phyloP scores from a whole-genome alignment of 2,113 vertebrate genomes.

The Potamarius usumacintae region DNA sequence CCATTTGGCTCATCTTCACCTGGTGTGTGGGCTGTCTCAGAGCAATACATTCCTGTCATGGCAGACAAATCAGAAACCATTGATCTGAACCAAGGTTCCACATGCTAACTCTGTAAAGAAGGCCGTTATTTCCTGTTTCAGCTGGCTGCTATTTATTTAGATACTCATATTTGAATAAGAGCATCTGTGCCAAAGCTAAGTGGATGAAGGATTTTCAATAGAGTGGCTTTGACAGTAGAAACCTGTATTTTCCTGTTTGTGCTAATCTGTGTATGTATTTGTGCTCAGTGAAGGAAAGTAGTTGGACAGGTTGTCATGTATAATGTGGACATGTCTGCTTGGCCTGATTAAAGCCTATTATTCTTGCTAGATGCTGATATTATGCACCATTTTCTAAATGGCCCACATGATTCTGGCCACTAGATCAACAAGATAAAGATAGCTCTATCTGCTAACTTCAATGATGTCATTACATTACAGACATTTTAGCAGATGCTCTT shows the following conservation, averaged over 20 bases:
- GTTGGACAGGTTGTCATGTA: conserved; percentile 43
- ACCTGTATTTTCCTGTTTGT: neutral
- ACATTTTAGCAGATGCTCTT: too few species aligned
- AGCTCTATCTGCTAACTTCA: neutral
- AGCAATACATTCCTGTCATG: conserved; percentile 4
- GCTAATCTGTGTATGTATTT: conserved; percentile 29
- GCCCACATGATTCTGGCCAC: neutral
- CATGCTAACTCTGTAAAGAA: conserved; percentile 1
- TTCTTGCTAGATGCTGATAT: neutral
- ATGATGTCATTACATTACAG: too few species aligned
- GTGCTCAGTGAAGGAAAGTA: conserved; percentile 29
- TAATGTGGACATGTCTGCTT: conserved; percentile 33
- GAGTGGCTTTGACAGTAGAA: conserved; percentile 13
- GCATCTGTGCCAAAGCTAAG: neutral
- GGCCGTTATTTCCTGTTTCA: conserved; percentile 2
- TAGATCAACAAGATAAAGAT: too few species aligned
- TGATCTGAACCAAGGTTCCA: neutral
- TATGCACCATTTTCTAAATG: neutral
- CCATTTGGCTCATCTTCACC: conserved; percentile 8
- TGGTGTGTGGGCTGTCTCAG: neutral
- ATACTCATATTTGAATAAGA: conserved; percentile 7
- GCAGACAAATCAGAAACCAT: conserved; percentile 3
- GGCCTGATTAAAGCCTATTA: conserved; percentile 39
- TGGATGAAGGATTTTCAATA: conserved; percentile 28
- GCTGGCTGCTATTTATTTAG: conserved; percentile 9